These are phyloP conservation scores for Apamea epomidion DNA, from an alignment of 2,888 invertebrate genomes.

Conservation along the genomic window DNA sequence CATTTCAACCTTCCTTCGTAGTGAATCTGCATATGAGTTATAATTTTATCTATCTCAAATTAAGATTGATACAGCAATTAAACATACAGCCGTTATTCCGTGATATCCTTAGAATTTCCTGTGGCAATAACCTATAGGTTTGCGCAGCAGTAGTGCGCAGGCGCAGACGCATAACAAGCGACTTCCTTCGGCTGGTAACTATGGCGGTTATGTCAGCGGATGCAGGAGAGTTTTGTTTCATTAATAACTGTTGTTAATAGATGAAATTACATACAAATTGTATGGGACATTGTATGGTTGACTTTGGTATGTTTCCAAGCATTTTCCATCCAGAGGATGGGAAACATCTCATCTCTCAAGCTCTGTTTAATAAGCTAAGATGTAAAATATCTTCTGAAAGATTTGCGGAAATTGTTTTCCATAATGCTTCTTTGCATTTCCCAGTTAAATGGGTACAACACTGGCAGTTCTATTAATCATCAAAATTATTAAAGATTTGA, in stretches of 20 bases:
- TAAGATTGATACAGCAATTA: slow-evolving; percentile 40
- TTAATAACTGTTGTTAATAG: slow-evolving; percentile 30
- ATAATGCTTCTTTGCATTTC: background rate
- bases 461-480: background rate
- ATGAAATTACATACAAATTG: slow-evolving; percentile 28
- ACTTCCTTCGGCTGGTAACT: slow-evolving; percentile 42
- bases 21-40: background rate
- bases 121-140: slow-evolving; percentile 49
- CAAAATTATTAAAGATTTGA: background rate
- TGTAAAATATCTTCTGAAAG: background rate
- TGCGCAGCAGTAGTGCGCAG: slow-evolving; percentile 21
- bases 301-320: background rate
- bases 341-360: background rate
- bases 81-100: slow-evolving; percentile 17
- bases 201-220: slow-evolving; percentile 51
- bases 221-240: slow-evolving; percentile 37
- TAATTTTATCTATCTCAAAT: slow-evolving; percentile 1
- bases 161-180: slow-evolving; percentile 40
- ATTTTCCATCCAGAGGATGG: background rate
- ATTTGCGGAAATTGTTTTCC: background rate
- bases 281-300: background rate
- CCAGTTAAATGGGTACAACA: background rate
- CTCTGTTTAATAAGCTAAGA: background rate
- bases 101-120: slow-evolving; percentile 47
- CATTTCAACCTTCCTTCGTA: background rate